Conservation (phyloP, 2,797 vertebrate species). For the Malacoctenus gilli region DNA sequence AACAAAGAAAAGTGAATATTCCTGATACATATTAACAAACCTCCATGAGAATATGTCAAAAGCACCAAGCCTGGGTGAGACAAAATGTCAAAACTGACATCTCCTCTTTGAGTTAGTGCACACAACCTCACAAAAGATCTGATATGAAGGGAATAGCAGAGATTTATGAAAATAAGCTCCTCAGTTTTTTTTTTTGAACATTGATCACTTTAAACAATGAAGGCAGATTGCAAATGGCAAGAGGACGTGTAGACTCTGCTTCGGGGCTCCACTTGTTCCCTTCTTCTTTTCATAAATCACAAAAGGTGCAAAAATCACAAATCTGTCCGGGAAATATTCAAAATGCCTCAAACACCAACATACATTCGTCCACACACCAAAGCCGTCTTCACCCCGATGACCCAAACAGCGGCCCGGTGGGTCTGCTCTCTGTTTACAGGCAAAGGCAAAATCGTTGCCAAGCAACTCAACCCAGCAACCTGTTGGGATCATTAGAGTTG, state of each 20-base stretch:
- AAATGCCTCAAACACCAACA: conserved; percentile 46
- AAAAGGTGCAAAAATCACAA: conserved; percentile 12
- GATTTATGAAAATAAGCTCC: conserved; percentile 31
- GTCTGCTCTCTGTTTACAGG: conserved; percentile 77
- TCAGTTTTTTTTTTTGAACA: background rate
- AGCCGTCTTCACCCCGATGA: conserved; percentile 66
- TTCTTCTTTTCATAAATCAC: too few species aligned
- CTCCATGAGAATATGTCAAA: conserved; percentile 77
- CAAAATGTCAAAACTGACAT: conserved; percentile 68
- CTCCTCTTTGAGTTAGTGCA: conserved; percentile 47
- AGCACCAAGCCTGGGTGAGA: conserved; percentile 67
- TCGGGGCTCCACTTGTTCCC: too few species aligned
- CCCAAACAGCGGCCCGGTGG: conserved; percentile 71
- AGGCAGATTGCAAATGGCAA: too few species aligned
- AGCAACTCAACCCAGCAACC: conserved; percentile 77
- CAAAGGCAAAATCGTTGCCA: conserved; percentile 77
- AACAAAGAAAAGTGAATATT: conserved; percentile 87
- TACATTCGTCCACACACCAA: conserved; percentile 53
- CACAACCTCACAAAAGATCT: conserved; percentile 49
- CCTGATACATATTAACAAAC: conserved; percentile 86
- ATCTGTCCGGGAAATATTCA: conserved; percentile 25
- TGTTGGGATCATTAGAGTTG: conserved; percentile 78
- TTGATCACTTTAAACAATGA: too few species aligned
- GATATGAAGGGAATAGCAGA: conserved; percentile 36
- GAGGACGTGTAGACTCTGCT: too few species aligned